These are phyloP conservation scores for Pungitius pungitius DNA, from an alignment of 2,113 vertebrate genomes.

Conservation along the genomic window DNA sequence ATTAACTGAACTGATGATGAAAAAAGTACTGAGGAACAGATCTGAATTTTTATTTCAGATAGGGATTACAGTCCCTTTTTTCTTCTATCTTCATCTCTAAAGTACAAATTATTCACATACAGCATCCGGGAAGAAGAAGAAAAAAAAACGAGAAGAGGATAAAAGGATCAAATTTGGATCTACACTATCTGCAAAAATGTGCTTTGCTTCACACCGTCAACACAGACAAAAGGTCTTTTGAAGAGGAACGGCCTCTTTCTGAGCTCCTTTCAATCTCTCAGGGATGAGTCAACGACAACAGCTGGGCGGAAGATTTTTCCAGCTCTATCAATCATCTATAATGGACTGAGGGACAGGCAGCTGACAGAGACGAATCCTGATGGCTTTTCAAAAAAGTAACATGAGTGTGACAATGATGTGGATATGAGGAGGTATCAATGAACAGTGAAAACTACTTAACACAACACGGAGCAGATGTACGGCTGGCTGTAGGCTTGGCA, in stretches of 20 bases:
- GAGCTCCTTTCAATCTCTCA: slow-evolving; percentile 69
- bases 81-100: slow-evolving; percentile 44
- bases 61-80: too few relatives aligned
- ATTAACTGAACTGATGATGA: slow-evolving; percentile 21
- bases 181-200: slow-evolving; percentile 44
- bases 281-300: slow-evolving; percentile 75
- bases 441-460: slow-evolving; percentile 71
- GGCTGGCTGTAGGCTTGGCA: slow-evolving; percentile 38
- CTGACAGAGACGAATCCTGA: slow-evolving; percentile 81
- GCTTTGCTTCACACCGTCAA: slow-evolving; percentile 52
- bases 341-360: slow-evolving; percentile 79
- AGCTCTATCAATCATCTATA: slow-evolving; percentile 82
- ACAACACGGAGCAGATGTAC: slow-evolving; percentile 45
- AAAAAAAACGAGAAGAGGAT: neutral
- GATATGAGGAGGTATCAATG: slow-evolving; percentile 59
- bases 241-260: slow-evolving; percentile 64
- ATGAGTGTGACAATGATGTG: slow-evolving; percentile 74
- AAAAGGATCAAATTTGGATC: slow-evolving; percentile 15
- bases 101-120: slow-evolving; percentile 40
- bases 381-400: slow-evolving; percentile 77
- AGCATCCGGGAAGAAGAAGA: neutral
- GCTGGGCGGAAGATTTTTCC: slow-evolving; percentile 77
- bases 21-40: slow-evolving; percentile 1
- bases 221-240: slow-evolving; percentile 69
- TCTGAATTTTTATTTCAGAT: slow-evolving; percentile 18